Evolutionary conservation across 2,797 vertebrate species (phyloP).

Genomic region (Chanos chanos): DNA sequence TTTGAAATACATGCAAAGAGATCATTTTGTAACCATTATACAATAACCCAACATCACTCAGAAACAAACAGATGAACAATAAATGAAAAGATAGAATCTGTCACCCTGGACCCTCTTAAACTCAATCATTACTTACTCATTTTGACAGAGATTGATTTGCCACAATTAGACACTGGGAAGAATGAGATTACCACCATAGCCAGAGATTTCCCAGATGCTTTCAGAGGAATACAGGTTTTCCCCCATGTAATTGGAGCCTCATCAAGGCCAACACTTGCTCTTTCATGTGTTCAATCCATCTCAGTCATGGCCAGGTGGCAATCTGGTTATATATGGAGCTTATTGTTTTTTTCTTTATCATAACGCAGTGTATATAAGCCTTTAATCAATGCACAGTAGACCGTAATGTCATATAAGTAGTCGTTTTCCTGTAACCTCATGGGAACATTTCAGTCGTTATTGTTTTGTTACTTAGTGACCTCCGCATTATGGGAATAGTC

Average conservation of each 20-base stretch:
- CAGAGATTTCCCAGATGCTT: constrained; percentile 16
- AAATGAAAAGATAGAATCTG: constrained; percentile 14
- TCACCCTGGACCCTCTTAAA: constrained; percentile 18
- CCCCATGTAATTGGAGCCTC: neutral
- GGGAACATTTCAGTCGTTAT: neutral
- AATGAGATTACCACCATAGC: constrained; percentile 34
- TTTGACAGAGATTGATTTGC: constrained; percentile 40
- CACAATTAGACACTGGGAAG: constrained; percentile 31
- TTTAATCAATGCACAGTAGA: neutral
- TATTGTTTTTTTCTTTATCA: neutral
- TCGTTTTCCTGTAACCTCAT: neutral
- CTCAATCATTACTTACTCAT: constrained; percentile 34
- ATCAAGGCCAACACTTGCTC: neutral
- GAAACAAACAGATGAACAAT: no score
- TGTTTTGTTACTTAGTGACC: constrained; percentile 1
- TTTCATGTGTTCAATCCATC: no score
- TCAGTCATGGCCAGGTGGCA: no score
- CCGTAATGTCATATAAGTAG: constrained; percentile 6
- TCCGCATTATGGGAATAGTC: constrained; percentile 6
- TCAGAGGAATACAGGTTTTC: neutral
- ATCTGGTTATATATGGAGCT: neutral
- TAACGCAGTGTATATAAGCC: neutral
- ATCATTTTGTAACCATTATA: no score
- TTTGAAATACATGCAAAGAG: no score
- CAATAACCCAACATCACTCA: no score